Percentiles rank a stretch among this genome's conserved stretches.
These are phyloP conservation scores for Drosophila anomelani DNA, from an alignment of 2,888 invertebrate genomes.

Conservation along the genomic window DNA sequence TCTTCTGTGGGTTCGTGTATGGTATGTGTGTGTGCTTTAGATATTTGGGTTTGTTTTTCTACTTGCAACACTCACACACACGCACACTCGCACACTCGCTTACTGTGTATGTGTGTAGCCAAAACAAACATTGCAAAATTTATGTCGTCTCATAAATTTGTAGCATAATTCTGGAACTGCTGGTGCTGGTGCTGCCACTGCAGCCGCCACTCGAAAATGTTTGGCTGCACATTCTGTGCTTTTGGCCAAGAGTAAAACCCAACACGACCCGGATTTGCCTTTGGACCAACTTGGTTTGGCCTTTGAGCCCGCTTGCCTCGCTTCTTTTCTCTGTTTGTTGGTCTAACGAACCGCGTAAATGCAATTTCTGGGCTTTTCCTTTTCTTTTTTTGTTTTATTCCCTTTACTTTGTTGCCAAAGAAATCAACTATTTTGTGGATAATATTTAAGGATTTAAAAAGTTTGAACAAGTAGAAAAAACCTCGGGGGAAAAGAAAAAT, in stretches of 20 bases:
- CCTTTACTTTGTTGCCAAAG: constrained; percentile 29
- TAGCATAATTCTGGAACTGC: constrained; percentile 79
- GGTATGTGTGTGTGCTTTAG: constrained; percentile 68
- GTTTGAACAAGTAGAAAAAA: neutral
- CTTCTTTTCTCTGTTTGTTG: constrained; percentile 65
- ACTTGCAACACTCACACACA: constrained; percentile 22
- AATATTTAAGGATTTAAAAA: constrained; percentile 21
- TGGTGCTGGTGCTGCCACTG: constrained; percentile 59
- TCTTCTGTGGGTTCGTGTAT: constrained; percentile 23
- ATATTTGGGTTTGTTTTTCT: constrained; percentile 74
- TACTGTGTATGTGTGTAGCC: constrained; percentile 54
- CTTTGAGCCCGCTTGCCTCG: constrained; percentile 59
- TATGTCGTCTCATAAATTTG: constrained; percentile 81
- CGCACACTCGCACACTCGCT: too few relatives aligned
- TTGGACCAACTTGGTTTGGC: constrained; percentile 53
- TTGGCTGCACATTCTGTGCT: constrained; percentile 75
- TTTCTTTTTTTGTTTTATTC: constrained; percentile 26
- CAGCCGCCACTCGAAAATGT: constrained; percentile 78
- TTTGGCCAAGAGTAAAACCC: constrained; percentile 46
- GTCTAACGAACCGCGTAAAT: constrained; percentile 80
- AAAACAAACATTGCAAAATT: constrained; percentile 80
- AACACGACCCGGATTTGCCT: constrained; percentile 20
- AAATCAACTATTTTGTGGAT: constrained; percentile 40
- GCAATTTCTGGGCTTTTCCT: constrained; percentile 69
- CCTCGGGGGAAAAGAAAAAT: neutral